Conservation (phyloP, 2,113 vertebrate species). For the Acrocephalus arundinaceus region DNA sequence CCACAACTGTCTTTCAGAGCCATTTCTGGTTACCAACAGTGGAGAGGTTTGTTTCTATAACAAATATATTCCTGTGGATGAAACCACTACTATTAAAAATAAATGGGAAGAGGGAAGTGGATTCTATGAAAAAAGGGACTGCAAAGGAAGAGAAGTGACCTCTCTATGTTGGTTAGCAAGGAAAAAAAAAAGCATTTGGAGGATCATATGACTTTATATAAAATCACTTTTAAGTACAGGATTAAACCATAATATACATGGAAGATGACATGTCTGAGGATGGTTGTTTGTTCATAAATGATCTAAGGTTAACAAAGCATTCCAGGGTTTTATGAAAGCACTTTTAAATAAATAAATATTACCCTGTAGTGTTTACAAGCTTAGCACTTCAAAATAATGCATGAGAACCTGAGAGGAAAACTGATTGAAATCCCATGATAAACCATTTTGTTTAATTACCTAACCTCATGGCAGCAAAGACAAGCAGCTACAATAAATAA, state of each 20-base stretch:
- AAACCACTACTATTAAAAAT: slow-evolving; percentile 18
- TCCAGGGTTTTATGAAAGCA: slow-evolving; percentile 53
- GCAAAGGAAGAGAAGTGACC: slow-evolving; percentile 24
- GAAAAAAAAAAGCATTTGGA: slow-evolving; percentile 17
- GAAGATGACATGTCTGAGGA: not conserved
- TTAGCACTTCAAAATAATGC: slow-evolving; percentile 26
- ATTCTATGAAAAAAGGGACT: not conserved
- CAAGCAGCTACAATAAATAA: slow-evolving; percentile 3
- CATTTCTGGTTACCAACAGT: not conserved
- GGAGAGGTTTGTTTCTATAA: slow-evolving; percentile 20
- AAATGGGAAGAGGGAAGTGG: slow-evolving; percentile 23
- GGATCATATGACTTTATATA: not conserved
- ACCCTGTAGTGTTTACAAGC: slow-evolving; percentile 20
- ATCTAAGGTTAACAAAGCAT: slow-evolving; percentile 61
- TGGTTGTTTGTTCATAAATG: slow-evolving; percentile 17
- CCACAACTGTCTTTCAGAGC: not conserved
- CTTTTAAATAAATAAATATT: slow-evolving; percentile 59
- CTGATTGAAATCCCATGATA: not conserved
- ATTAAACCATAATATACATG: not conserved
- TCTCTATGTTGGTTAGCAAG: not conserved
- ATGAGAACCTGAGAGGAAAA: slow-evolving; percentile 42
- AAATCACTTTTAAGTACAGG: slow-evolving; percentile 7
- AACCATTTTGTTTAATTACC: slow-evolving; percentile 9
- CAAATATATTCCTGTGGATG: not conserved
- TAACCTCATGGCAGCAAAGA: not conserved